A percentile compares a stretch with the other conserved stretches of the same genome.
phyloP scores from a whole-genome alignment of 2,113 vertebrate genomes.

The Upupa epops region DNA sequence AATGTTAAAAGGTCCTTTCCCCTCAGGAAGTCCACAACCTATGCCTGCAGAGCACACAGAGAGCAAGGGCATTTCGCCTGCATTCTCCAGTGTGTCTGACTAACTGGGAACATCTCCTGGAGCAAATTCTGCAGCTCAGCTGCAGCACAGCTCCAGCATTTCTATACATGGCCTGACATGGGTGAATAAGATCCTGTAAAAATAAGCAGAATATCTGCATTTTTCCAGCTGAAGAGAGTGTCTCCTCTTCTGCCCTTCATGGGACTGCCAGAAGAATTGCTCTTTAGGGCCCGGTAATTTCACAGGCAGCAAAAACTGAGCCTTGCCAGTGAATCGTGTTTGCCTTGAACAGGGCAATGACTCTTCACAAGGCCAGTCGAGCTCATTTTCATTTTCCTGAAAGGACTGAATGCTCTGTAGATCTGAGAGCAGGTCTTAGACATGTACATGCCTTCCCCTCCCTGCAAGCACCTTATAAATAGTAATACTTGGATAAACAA shows the following conservation, averaged over 20 bases:
- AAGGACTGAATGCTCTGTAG: background rate
- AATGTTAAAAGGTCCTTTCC: background rate
- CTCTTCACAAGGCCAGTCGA: background rate
- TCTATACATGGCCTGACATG: background rate
- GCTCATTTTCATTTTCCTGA: background rate
- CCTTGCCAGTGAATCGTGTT: background rate
- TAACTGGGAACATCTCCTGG: background rate
- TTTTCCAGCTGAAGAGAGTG: background rate
- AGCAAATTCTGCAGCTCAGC: background rate
- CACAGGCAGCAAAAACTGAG: background rate
- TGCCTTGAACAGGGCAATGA: background rate
- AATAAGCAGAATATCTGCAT: background rate
- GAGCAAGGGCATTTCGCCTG: background rate
- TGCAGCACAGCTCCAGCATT: background rate
- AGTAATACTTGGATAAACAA: background rate
- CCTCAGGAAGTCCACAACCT: background rate
- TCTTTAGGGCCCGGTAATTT: background rate
- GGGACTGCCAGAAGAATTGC: background rate
- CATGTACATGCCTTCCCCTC: background rate
- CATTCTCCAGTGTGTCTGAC: background rate
- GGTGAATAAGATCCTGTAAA: background rate
- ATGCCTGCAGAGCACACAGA: background rate
- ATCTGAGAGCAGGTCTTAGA: background rate
- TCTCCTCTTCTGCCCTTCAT: background rate
- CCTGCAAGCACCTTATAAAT: background rate